These are phyloP conservation scores for Erythrolamprus reginae DNA, from an alignment of 2,113 vertebrate genomes.

Conservation along the genomic window DNA sequence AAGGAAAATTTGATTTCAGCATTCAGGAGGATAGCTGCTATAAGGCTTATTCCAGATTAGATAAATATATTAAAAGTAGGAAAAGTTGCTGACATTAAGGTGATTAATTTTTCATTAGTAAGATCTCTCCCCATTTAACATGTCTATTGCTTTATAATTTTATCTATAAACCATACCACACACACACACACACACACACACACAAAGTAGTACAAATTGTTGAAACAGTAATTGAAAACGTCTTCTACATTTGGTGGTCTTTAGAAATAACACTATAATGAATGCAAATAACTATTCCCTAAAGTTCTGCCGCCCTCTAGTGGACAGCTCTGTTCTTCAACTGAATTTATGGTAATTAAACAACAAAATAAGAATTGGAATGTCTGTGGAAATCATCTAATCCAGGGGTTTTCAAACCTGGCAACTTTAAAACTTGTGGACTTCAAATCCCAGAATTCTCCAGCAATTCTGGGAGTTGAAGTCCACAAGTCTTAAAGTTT, in stretches of 20 bases:
- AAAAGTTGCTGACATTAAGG: background rate
- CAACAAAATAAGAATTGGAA: background rate
- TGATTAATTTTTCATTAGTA: background rate
- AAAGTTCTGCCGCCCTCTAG: conserved; percentile 43
- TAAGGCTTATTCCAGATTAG: background rate
- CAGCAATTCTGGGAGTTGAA: too few relatives aligned
- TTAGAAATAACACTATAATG: background rate
- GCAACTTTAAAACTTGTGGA: too few relatives aligned
- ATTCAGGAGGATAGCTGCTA: background rate
- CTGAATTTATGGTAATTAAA: background rate
- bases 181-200: too few relatives aligned
- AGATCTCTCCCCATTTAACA: background rate
- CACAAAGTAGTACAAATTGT: background rate
- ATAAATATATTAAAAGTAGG: background rate
- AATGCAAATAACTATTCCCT: background rate
- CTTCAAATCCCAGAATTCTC: too few relatives aligned
- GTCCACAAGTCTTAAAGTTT: too few relatives aligned
- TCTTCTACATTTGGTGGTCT: background rate
- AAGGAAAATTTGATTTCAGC: background rate
- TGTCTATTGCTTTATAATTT: background rate
- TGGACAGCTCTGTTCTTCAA: conserved; percentile 1
- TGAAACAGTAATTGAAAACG: background rate
- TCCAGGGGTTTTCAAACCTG: background rate
- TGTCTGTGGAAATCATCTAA: background rate
- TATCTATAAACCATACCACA: background rate